Evolutionary conservation across 1,140 invertebrate species (phyloP), one percentile per base, ranked within the genome.

Genomic region (Caenorhabditis latens): DNA sequence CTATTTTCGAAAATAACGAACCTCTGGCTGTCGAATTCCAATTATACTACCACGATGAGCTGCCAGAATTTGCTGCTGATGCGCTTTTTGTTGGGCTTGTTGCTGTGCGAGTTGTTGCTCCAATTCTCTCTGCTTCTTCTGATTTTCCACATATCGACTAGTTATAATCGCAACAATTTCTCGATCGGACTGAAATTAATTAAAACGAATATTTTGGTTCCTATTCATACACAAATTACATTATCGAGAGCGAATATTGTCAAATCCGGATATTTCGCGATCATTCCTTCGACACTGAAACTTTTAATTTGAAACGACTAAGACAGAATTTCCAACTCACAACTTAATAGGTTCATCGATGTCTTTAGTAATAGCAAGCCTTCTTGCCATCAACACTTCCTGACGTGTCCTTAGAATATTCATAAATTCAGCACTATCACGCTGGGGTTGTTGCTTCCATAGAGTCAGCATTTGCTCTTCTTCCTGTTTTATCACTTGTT

Each of bases 1-100:
- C 4, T 4, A 58, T 8, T 0, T 58, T n/a, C 8, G 21, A 9
- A 58, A 4, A 21, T 4, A 63, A 32, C 61, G 0, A 32, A 63
- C 61, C 61, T 63, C 61, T 40, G 55, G 55, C 19, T 63, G 61
- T 63, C 24, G 21, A 58, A 63, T 63, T 63, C 61, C 61, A 6
- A 63, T 63, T 11, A 24, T 21, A 32, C 32, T 63, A 13, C 9
- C 61, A 32, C 61, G 61, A 11, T 21, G 61, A 11, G 24, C 61
- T n/a, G 57, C 16, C 50, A 58, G 32, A 58, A 63, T 19, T 21
- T 21, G n/a, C 2, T 58, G 9, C 57, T 63, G 61, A 21, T 63
- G 61, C 24, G 61, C 61, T 2, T 63, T 63, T 19, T 32, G 21
- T 11, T 32, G 32, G 32, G 32, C 32, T 32, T 32, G 32, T 2